Evolutionary conservation across 1,140 invertebrate species (phyloP).

Genomic region (Drosophila ficusphila): DNA sequence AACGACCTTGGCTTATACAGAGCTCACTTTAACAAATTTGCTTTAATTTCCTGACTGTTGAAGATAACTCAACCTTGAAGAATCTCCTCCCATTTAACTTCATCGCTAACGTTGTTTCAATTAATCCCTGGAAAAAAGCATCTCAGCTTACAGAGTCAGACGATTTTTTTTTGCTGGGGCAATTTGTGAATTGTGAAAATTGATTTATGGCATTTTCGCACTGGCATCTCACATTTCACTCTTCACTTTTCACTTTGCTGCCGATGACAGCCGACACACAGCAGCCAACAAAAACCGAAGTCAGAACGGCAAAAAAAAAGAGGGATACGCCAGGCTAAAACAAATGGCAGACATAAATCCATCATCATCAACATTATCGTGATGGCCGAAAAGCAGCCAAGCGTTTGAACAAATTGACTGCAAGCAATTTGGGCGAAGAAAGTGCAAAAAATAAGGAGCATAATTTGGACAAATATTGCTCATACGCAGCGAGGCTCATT

Average conservation of each 20-base stretch:
- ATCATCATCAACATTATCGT: constrained; percentile 54
- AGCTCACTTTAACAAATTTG: background rate
- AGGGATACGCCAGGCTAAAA: constrained; percentile 19
- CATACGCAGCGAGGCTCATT: constrained; percentile 55
- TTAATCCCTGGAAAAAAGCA: constrained; percentile 23
- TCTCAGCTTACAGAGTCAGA: constrained; percentile 26
- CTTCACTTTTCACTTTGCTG: constrained; percentile 51
- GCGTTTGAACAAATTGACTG: constrained; percentile 53
- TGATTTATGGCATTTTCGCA: constrained; percentile 50
- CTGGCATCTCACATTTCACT: constrained; percentile 47
- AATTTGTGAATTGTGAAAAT: constrained; percentile 55
- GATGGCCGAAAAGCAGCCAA: constrained; percentile 13
- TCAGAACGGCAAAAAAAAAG: background rate
- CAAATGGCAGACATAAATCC: constrained; percentile 65
- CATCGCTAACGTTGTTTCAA: constrained; percentile 17
- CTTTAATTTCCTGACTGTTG: constrained; percentile 10
- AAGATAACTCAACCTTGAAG: constrained; percentile 1
- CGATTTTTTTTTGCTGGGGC: constrained; percentile 29
- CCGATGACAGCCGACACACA: constrained; percentile 30
- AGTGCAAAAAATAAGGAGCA: constrained; percentile 17
- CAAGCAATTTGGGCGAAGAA: constrained; percentile 55
- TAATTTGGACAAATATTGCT: constrained; percentile 57
- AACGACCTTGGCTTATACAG: background rate
- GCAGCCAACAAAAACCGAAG: constrained; percentile 10
- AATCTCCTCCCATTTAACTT: background rate